phyloP scores from a whole-genome alignment of 1,140 invertebrate genomes.

The Acromyrmex heyeri region DNA sequence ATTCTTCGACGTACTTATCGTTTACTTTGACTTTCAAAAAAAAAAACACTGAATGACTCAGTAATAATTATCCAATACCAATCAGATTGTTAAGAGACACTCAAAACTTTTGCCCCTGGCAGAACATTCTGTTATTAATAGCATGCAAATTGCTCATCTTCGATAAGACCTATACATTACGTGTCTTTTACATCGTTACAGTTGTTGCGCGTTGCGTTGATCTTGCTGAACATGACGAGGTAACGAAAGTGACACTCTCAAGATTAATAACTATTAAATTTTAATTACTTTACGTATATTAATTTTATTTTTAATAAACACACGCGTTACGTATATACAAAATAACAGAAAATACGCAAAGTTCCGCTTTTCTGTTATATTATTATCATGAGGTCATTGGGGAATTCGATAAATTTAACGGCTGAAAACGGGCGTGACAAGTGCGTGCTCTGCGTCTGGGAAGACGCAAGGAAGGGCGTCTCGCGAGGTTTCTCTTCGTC shows the following conservation, averaged over 20 bases:
- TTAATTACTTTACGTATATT: conserved; percentile 10
- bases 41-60: conserved; percentile 32
- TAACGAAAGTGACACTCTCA: background rate
- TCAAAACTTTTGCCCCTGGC: conserved; percentile 30
- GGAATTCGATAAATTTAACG: conserved; percentile 74
- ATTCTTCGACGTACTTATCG: conserved; percentile 25
- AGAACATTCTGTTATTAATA: conserved; percentile 37
- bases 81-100: conserved; percentile 45
- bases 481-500: conserved; percentile 43
- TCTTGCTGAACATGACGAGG: background rate
- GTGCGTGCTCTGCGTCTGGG: conserved; percentile 63
- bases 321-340: background rate
- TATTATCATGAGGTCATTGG: conserved; percentile 25
- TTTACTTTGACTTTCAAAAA: conserved; percentile 44
- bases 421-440: conserved; percentile 68
- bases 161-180: conserved; percentile 33
- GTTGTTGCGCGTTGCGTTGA: conserved; percentile 1
- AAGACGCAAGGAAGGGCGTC: conserved; percentile 61
- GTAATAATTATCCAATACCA: conserved; percentile 47
- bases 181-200: conserved; percentile 25
- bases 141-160: conserved; percentile 43
- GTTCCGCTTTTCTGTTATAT: background rate
- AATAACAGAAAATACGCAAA: background rate
- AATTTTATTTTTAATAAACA: background rate
- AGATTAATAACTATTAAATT: background rate